Percentiles rank a stretch among this genome's conserved stretches.
Evolutionary conservation across 2,888 invertebrate genomes (phyloP).

Genomic region (Caenorhabditis virilis): DNA sequence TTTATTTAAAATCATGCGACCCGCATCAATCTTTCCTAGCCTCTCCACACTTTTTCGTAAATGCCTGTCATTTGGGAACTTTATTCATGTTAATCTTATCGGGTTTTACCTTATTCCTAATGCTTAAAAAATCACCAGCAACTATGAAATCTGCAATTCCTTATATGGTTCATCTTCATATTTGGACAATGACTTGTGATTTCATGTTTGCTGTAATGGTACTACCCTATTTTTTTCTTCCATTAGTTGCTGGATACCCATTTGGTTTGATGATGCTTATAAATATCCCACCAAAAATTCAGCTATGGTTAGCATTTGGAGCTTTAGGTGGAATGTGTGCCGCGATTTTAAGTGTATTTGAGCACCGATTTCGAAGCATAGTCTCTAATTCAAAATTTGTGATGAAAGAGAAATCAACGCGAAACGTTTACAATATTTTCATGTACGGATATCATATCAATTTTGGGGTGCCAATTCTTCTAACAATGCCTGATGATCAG

Average conservation of each 20-base stretch:
- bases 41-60: conserved; percentile 7
- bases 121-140: conserved; percentile 10
- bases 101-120: conserved; percentile 11
- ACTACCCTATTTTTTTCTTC: conserved; percentile 6
- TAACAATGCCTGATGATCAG: conserved; percentile 16
- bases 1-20: not conserved
- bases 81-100: conserved; percentile 13
- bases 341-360: conserved; percentile 9
- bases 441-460: conserved; percentile 15
- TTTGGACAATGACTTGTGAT: conserved; percentile 18
- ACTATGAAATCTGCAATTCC: conserved; percentile 13
- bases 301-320: conserved; percentile 19
- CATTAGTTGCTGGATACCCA: conserved; percentile 2
- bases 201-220: conserved; percentile 13
- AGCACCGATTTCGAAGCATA: conserved; percentile 14
- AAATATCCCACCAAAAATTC: not conserved
- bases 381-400: conserved; percentile 10
- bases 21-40: conserved; percentile 9
- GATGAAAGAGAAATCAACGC: not conserved
- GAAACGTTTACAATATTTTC: not conserved
- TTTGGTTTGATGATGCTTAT: not conserved
- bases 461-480: conserved; percentile 17
- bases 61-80: conserved; percentile 15
- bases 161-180: conserved; percentile 17
- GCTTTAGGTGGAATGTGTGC: conserved; percentile 15